Conservation (phyloP, 2,888 invertebrate genomes). For the Drosophila mettleri region DNA sequence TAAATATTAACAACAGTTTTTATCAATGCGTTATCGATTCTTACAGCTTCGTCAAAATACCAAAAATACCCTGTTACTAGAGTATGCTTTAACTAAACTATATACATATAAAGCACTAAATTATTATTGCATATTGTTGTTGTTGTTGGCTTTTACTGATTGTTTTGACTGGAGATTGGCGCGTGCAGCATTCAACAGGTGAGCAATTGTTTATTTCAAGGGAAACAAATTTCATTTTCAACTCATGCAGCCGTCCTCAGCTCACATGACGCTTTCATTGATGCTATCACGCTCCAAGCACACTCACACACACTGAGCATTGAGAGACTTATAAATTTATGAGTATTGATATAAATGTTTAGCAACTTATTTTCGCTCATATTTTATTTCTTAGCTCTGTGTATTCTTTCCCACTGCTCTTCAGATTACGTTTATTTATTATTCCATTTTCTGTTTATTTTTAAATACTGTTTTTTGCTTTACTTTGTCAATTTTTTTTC, state of each 20-base stretch:
- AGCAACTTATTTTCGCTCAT: constrained; percentile 16
- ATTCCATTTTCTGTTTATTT: constrained; percentile 39
- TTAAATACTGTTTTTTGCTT: constrained; percentile 18
- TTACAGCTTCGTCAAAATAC: background rate
- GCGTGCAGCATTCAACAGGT: constrained; percentile 52
- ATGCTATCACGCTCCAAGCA: constrained; percentile 30
- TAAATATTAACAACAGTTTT: no score
- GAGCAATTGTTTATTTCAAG: constrained; percentile 45
- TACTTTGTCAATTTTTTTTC: constrained; percentile 24
- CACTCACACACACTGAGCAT: constrained; percentile 2
- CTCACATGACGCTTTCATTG: constrained; percentile 57
- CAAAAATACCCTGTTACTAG: background rate
- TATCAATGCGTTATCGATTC: background rate
- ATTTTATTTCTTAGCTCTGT: constrained; percentile 17
- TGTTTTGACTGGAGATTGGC: constrained; percentile 17
- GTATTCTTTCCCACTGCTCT: constrained; percentile 9
- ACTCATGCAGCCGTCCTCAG: constrained; percentile 29
- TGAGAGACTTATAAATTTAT: constrained; percentile 28
- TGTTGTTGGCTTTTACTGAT: constrained; percentile 14
- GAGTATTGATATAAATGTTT: constrained; percentile 54
- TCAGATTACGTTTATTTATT: constrained; percentile 17
- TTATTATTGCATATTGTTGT: constrained; percentile 16
- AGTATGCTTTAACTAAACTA: background rate
- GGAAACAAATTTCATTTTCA: constrained; percentile 27
- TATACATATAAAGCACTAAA: constrained; percentile 26